Evolutionary conservation across 2,888 invertebrate species (phyloP), one percentile per base, ranked within the genome.

Genomic region (Mesorhabditis spiculigera): DNA sequence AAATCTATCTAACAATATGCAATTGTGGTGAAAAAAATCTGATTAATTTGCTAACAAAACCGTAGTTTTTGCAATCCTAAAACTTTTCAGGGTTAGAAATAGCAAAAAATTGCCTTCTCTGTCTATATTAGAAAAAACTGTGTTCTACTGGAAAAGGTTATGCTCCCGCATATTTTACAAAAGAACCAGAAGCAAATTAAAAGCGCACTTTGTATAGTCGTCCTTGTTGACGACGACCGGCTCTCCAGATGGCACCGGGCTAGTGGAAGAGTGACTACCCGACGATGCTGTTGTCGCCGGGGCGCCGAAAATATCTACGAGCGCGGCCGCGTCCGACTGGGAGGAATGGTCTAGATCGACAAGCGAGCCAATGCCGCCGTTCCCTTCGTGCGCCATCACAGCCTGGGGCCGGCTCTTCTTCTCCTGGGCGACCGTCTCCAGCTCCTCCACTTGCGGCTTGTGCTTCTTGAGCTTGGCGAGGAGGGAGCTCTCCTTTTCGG

Each of bases 401-500:
- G 75, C 73, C 41, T 73, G 65, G 43, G 83, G 86, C 68, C 82
- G 81, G 73, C 83, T 66, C 58, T 83, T 81, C 80, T 84, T 79
- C 78, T 86, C 82, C 75, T 83, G 80, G 67, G 80, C 85, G 58
- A 78, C 80, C 8, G 77, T 71, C 44, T 86, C 86, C 61, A 79
- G 68, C 87, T 94, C 94, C 68, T 94, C 93, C 76, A 95, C 92
- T 74, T 94, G 91, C 1, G 96, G 96, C 86, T 96, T 95, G 89
- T 96, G 96, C 89, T 97, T 97, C 89, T 98, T 97, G 84, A 99
- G 89, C 77, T 97, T 96, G 68, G 95, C 94, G 79, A 99, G 89
- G 84, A 98, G 95, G 13, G 95, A 95, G 73, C 95, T 96, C 72
- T 85, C 85, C 72, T 97, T 90, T 88, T 98, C 98, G 4, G 98